These are phyloP conservation scores for Passer montanus DNA, from an alignment of 2,113 vertebrate genomes.

Conservation along the genomic window DNA sequence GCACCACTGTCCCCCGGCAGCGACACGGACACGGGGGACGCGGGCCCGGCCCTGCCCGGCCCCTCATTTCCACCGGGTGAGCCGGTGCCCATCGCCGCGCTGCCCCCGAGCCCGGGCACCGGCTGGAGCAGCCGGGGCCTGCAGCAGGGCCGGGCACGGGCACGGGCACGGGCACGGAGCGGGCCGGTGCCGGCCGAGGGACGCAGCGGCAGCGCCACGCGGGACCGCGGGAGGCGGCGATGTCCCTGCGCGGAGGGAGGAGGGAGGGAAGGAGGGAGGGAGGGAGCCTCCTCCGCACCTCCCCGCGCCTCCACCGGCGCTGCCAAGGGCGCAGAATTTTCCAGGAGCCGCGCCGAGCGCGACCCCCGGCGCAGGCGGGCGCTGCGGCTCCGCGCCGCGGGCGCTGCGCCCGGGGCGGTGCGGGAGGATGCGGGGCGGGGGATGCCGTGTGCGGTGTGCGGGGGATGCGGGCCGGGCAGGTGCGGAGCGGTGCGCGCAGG, in stretches of 20 bases:
- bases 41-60: not conserved
- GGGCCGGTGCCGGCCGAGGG: rapidly evolving
- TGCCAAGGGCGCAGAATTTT: not conserved
- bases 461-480: not conserved
- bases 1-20: not conserved
- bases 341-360: not conserved
- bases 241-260: not conserved
- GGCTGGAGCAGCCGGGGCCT: not conserved
- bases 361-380: not conserved
- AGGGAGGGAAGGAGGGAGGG: not conserved
- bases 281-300: not conserved
- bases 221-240: not conserved
- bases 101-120: rapidly evolving
- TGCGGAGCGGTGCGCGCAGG: not conserved
- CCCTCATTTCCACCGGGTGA: no score
- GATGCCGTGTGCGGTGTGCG: not conserved
- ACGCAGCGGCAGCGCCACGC: not conserved
- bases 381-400: not conserved
- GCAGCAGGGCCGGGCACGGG: rapidly evolving
- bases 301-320: not conserved
- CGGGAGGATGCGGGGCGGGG: not conserved
- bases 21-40: rapidly evolving
- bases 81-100: rapidly evolving
- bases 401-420: not conserved
- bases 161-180: rapidly evolving